Evolutionary conservation across 2,888 invertebrate genomes (phyloP), one percentile per base, ranked within the genome.

Genomic region (Drosophila rubida): DNA sequence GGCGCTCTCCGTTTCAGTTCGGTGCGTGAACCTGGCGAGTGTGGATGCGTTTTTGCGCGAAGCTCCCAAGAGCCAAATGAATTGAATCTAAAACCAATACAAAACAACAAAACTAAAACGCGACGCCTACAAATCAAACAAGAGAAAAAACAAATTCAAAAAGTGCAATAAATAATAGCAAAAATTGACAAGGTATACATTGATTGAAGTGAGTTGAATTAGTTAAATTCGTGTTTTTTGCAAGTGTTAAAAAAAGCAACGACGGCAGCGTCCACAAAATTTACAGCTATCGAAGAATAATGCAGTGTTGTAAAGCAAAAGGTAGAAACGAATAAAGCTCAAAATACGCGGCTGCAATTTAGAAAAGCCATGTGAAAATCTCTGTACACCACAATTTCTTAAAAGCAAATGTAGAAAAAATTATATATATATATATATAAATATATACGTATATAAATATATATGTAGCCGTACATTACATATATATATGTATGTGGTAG

Each of bases 11-110:
- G 57, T 53, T 76, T 90, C 78, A 91, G 91, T 91, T 89, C 84
- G 84, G 85, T 89, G 89, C 89, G 89, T 88, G 89, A 90, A 87
- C 81, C 84, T 88, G 87, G 84, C 90, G 81, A 87, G 90, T 85
- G 80, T 85, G 87, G 91, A 88, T 89, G 90, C 73, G 78, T 77
- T 69, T 85, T 81, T 70, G 59, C 82, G 85, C 80, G 72, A 80
- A 77, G 67, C 79, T 72, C 62, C 65, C 70, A 70, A 70, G 53
- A 41, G 19, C 65, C 48, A 32, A 69, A 68, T 71, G 50, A 74
- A 60, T 78, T 69, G 22, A 54, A 62, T 60, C 30, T 22, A 54
- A 68, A 68, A 53, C 59, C 41, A 65, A 67, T 55, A 59, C 41
- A 64, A 74, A 67, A 78, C 49, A 74, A 78, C 63, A 67, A 66